A percentile compares a stretch with the other conserved stretches of the same genome.
These are phyloP conservation scores for Corapipo altera DNA, from an alignment of 2,113 vertebrate species.

Conservation along the genomic window DNA sequence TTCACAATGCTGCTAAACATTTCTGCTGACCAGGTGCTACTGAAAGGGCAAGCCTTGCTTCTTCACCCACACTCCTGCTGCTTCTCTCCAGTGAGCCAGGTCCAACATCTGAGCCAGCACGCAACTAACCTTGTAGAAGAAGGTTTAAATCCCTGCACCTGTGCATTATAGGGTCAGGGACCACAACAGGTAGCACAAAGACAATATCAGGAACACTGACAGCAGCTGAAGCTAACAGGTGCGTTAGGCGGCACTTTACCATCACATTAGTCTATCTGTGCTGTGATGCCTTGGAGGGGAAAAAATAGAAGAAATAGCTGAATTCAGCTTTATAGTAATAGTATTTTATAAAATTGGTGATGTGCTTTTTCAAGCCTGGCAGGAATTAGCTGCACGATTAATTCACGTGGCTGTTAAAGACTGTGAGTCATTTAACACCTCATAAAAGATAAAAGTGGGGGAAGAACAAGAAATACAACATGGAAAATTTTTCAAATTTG, in stretches of 20 bases:
- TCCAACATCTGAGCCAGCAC: neutral
- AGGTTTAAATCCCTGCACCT: neutral
- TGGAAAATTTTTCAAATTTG: neutral
- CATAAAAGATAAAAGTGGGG: neutral
- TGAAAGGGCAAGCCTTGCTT: neutral
- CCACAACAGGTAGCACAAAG: neutral
- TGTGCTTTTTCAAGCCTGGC: neutral
- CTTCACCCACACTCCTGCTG: neutral
- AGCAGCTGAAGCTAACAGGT: neutral
- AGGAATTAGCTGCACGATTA: neutral
- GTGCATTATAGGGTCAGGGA: neutral
- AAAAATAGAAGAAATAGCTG: neutral
- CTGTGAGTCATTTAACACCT: neutral
- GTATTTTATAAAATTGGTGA: neutral
- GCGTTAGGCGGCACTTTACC: neutral
- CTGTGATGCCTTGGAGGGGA: neutral
- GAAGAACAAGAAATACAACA: neutral
- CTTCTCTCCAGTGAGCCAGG: neutral
- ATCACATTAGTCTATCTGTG: neutral
- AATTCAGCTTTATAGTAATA: neutral
- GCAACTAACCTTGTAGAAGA: neutral
- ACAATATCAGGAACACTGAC: accelerated
- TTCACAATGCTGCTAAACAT: neutral
- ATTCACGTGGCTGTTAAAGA: neutral
- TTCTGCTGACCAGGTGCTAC: neutral